Evolutionary conservation across 2,888 invertebrate genomes (phyloP).

Genomic region (Cordylochernes scorpioides): DNA sequence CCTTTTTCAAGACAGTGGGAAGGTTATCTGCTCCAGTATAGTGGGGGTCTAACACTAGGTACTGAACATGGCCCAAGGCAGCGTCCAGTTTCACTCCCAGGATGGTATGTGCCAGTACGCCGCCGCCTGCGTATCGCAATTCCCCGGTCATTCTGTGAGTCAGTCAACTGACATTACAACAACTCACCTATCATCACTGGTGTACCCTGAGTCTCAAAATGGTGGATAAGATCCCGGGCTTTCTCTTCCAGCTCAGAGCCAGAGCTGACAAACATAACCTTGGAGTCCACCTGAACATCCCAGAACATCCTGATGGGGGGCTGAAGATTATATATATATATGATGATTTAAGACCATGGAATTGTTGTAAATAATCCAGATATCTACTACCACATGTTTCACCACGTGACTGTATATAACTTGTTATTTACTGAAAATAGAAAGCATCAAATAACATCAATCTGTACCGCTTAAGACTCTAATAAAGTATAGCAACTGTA

Average conservation of each 20-base stretch:
- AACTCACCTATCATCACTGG: slow-evolving; percentile 85
- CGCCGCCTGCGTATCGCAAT: slow-evolving; percentile 65
- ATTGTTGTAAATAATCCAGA: too few relatives aligned
- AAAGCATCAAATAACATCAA: too few relatives aligned
- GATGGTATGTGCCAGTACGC: slow-evolving; percentile 89
- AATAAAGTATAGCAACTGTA: too few relatives aligned
- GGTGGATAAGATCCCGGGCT: slow-evolving; percentile 53
- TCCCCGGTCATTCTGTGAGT: too few relatives aligned
- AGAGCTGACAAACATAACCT: slow-evolving; percentile 54
- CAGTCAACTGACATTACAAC: not conserved
- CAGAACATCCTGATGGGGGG: too few relatives aligned
- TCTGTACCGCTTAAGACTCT: too few relatives aligned
- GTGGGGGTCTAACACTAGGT: slow-evolving; percentile 74
- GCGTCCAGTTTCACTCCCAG: slow-evolving; percentile 70
- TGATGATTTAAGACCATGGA: too few relatives aligned
- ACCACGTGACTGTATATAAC: too few relatives aligned
- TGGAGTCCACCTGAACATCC: slow-evolving; percentile 32
- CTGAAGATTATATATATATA: too few relatives aligned
- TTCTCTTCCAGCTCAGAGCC: slow-evolving; percentile 54
- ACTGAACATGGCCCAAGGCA: not conserved
- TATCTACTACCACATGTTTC: too few relatives aligned
- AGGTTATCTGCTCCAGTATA: slow-evolving; percentile 79
- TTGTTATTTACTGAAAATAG: too few relatives aligned
- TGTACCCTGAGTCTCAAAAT: slow-evolving; percentile 74
- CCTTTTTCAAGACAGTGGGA: too few relatives aligned